Percentiles rank a stretch among this genome's conserved stretches.
Conservation (phyloP, 2,797 vertebrate species). For the Eulemur coronatus region DNA sequence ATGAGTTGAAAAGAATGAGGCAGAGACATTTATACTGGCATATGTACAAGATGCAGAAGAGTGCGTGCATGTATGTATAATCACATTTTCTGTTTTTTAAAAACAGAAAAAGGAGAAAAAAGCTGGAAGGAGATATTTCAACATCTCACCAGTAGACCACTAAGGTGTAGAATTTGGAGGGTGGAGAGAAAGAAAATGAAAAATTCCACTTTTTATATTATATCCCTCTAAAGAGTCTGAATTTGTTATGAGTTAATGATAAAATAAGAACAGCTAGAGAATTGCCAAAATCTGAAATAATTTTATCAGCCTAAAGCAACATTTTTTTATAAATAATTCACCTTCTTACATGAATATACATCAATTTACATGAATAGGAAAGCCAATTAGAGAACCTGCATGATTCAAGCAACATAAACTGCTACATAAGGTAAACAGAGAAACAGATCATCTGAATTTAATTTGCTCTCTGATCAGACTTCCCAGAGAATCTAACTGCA, state of each 20-base stretch:
- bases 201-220: conserved; percentile 13
- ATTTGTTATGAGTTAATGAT: neutral
- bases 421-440: neutral
- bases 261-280: neutral
- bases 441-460: neutral
- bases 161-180: neutral
- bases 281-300: neutral
- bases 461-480: neutral
- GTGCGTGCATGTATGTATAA: too few relatives aligned
- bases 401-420: neutral
- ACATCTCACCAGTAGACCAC: neutral
- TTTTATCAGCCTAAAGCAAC: neutral
- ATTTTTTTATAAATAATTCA: neutral
- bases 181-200: neutral
- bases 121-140: neutral
- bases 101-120: neutral
- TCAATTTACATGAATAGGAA: neutral
- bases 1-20: neutral
- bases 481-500: neutral
- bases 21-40: neutral
- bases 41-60: neutral
- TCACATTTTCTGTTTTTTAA: neutral
- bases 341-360: neutral
- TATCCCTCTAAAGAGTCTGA: neutral
- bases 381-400: neutral